Evolutionary conservation across 1,140 invertebrate species (phyloP), one percentile per base, ranked within the genome.

Genomic region (Sycobia sp.): DNA sequence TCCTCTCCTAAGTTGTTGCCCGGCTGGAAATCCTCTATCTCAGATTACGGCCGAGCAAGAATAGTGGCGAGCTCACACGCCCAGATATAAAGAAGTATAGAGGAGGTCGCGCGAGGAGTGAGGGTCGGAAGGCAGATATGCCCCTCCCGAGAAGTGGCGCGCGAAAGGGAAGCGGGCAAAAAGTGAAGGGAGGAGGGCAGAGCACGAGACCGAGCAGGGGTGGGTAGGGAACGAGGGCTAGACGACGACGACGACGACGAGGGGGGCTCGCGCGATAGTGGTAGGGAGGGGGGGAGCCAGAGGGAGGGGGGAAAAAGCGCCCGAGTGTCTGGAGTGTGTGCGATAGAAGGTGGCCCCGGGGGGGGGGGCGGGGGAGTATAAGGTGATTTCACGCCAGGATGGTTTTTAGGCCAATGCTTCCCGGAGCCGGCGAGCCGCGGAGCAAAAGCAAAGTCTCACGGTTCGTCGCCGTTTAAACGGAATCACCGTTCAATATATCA

Each of bases 311-410:
- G 38, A 34, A 20, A 51, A 34, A 32, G 4, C 9, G 16, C 7
- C 16, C 27, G 29, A 11, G 27, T 16, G 9, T 53, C 34, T 36
- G 47, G 16, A 36, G 50, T 44, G 44, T 20, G 34, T 27, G 39
- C 57, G 69, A 70, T 69, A 68, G 58, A 69, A 62, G 62, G 32
- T 7, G 22, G 50, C n/a, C n/a, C n/a, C n/a, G n/a, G n/a, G n/a
- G n/a, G n/a, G n/a, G n/a, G n/a, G n/a, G n/a, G n/a, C n/a, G n/a
- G n/a, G n/a, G n/a, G n/a, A n/a, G n/a, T n/a, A 66, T 63, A 66
- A 69, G 65, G 51, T 63, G 70, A 74, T 76, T 76, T 75, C 54
- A 74, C 66, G 65, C 62, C 65, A 67, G 23, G 54, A 53, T 61
- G 62, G 61, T n/a, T 69, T 71, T 69, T 61, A 69, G 67, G 56